Base-by-base conservation (phyloP, 2,888 invertebrate species). In the Dione juno region DNA sequence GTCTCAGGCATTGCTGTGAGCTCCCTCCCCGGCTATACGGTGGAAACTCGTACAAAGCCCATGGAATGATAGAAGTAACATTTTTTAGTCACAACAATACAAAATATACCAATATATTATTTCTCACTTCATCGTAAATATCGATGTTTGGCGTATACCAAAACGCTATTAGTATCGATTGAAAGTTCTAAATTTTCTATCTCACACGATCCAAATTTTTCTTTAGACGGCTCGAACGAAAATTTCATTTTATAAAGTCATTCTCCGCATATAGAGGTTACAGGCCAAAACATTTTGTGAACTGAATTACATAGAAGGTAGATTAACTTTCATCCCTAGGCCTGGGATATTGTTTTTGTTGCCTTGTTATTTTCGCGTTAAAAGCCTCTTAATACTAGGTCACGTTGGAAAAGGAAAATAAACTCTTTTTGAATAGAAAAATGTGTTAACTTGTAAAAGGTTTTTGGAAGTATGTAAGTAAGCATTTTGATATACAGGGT, bases 211-310 rank as follows among this genome's bases (percentile, higher is more conserved):
- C n/a, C 43, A 21, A 61, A 61, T 28, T 21, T 28, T 28, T 14
- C 43, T 45, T 28, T 61, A 14, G 43, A 14, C 14, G 21, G 10
- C 14, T n/a, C 45, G 61, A 21, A 61, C 43, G 61, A 61, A 61
- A 61, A 61, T 16, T 45, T 61, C n/a, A 61, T 61, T 43, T 16
- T 28, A 6, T 28, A 37, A 54, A 61, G 28, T 61, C 45, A 61
- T 45, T n/a, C 21, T 10, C 59, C 21, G 28, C 61, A 61, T 45
- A 61, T 28, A 40, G 6, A 16, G 16, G n/a, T n/a, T 61, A 16
- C 6, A n/a, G n/a, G 43, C 10, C 10, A 43, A 11, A 61, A 28
- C 45, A 45, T 61, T 61, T 28, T 43, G 61, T 45, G 28, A 45
- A 61, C 58, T 19, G 11, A 19, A 41, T 58, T 41, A 59, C 45